These are phyloP conservation scores for Zeugodacus cucurbitae DNA, from an alignment of 1,140 invertebrate genomes.

Conservation along the genomic window DNA sequence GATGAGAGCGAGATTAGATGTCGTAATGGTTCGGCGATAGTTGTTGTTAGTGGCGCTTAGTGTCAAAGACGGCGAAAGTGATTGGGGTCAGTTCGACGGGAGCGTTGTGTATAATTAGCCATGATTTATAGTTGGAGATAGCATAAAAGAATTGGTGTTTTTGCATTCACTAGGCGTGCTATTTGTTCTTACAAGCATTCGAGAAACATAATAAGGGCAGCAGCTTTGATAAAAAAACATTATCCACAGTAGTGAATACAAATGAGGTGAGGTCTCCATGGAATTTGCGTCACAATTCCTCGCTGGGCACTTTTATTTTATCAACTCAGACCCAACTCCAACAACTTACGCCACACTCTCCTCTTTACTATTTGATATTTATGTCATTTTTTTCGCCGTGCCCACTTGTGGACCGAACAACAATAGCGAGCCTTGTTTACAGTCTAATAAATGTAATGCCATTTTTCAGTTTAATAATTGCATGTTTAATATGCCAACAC, in stretches of 20 bases:
- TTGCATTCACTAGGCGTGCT: neutral
- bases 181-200: neutral
- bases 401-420: neutral
- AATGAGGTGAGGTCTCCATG: neutral
- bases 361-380: neutral
- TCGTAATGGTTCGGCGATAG: neutral
- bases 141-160: neutral
- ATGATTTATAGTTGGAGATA: neutral
- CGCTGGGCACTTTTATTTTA: neutral
- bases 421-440: neutral
- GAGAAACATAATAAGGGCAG: no score
- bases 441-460: neutral
- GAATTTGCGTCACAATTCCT: neutral
- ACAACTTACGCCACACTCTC: neutral
- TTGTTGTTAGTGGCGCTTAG: neutral
- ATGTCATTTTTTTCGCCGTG: neutral
- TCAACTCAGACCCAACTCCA: neutral
- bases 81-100: neutral
- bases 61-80: neutral
- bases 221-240: no score
- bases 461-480: conserved; percentile 29
- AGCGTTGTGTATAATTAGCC: neutral
- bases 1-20: neutral
- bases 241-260: no score
- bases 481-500: neutral